Conservation (phyloP, 2,888 invertebrate genomes). For the Leistus spinibarbis region DNA sequence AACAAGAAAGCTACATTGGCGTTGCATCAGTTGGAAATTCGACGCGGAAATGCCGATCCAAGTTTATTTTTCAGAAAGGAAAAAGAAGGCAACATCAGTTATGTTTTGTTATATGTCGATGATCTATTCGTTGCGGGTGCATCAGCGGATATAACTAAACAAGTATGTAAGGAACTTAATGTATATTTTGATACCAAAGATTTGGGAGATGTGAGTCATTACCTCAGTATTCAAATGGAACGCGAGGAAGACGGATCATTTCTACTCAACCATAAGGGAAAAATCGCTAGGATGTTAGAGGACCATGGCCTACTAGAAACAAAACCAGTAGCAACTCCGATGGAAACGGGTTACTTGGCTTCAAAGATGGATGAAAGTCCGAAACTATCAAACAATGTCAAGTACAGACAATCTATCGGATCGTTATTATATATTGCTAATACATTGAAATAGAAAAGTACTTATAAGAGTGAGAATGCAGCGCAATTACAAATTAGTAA, state of each 20-base stretch:
- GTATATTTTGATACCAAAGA: too few species aligned
- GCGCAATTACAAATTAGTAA: too few species aligned
- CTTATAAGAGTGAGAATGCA: too few species aligned
- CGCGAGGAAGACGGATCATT: too few species aligned
- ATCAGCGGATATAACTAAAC: background rate
- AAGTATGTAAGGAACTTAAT: background rate
- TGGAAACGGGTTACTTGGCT: background rate
- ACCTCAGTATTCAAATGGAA: too few species aligned
- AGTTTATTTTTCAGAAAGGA: conserved; percentile 9
- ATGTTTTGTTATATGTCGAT: conserved; percentile 7
- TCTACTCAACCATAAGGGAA: background rate
- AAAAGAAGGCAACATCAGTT: background rate
- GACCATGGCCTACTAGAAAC: background rate
- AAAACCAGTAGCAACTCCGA: background rate
- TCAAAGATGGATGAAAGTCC: background rate
- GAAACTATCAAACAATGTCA: background rate
- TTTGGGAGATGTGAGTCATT: too few species aligned
- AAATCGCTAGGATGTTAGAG: background rate
- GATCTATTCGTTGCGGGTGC: background rate
- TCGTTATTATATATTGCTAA: conserved; percentile 42
- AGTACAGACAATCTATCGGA: conserved; percentile 26
- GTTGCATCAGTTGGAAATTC: background rate
- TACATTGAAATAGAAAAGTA: too few species aligned
- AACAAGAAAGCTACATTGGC: conserved; percentile 2
- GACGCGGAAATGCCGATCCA: conserved; percentile 4